Evolutionary conservation across 2,888 invertebrate genomes (phyloP).

Genomic region (Dorcus parallelipipedus): DNA sequence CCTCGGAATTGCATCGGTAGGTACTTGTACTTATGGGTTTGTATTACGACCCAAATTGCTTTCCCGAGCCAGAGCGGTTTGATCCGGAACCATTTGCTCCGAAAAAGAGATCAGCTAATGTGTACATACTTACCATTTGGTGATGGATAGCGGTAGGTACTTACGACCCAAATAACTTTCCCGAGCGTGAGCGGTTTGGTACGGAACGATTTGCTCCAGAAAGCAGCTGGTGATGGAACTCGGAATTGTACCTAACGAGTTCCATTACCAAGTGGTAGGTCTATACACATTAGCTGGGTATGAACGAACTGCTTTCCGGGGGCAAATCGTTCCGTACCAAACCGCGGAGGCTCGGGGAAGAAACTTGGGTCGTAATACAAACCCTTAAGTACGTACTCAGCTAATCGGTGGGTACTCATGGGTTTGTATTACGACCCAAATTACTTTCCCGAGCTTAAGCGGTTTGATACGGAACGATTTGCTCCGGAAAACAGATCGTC

Average conservation of each 20-base stretch:
- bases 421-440: constrained; percentile 8
- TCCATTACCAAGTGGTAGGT: constrained; percentile 9
- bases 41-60: too few relatives aligned
- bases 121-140: too few relatives aligned
- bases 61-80: too few relatives aligned
- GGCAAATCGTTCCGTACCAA: constrained; percentile 10
- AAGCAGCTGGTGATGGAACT: constrained; percentile 9
- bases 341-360: constrained; percentile 8
- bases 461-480: constrained; percentile 11
- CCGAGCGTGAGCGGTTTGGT: constrained; percentile 9
- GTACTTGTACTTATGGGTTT: too few relatives aligned
- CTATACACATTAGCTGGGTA: not conserved
- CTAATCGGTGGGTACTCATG: not conserved
- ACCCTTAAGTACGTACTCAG: not conserved
- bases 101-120: too few relatives aligned
- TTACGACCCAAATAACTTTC: constrained; percentile 8
- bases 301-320: constrained; percentile 3
- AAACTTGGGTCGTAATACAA: constrained; percentile 7
- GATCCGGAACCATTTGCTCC: too few relatives aligned
- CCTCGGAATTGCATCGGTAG: constrained; percentile 12
- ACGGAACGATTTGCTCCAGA: constrained; percentile 7
- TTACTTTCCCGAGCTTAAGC: constrained; percentile 8
- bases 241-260: constrained; percentile 10
- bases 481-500: constrained; percentile 3
- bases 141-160: too few relatives aligned